Percentiles rank a stretch among this genome's conserved stretches.
These are phyloP conservation scores for Rhingia campestris DNA, from an alignment of 2,888 invertebrate species.

Conservation along the genomic window DNA sequence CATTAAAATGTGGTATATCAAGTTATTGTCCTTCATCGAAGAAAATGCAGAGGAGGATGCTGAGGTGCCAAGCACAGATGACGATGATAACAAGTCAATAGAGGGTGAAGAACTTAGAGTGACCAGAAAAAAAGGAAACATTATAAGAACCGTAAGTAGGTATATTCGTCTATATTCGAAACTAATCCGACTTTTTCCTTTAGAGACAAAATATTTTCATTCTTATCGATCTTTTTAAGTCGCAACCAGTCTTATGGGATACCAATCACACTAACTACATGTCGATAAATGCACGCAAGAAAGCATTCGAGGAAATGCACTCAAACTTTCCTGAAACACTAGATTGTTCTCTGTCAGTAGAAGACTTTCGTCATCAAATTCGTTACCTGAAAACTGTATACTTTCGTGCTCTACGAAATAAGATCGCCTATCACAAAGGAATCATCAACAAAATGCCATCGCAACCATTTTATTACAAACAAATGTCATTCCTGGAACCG, in stretches of 20 bases:
- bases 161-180: not conserved
- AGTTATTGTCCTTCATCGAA: not conserved
- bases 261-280: not conserved
- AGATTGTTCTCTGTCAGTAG: not conserved
- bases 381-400: not conserved
- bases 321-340: not conserved
- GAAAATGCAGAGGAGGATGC: not conserved
- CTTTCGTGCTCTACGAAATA: not conserved
- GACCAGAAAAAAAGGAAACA: not conserved
- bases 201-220: not conserved
- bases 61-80: not conserved
- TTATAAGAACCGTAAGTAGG: not conserved
- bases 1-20: not conserved
- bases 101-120: not conserved
- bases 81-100: not conserved
- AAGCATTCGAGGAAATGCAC: not conserved
- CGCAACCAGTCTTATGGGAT: not conserved
- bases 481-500: slow-evolving; percentile 26
- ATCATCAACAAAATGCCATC: not conserved
- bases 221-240: not conserved
- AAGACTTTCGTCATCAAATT: not conserved
- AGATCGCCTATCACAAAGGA: not conserved
- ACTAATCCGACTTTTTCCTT: not conserved
- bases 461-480: not conserved
- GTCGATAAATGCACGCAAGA: not conserved